Conservation (phyloP, 2,113 vertebrate species). For the Rhea americana region DNA sequence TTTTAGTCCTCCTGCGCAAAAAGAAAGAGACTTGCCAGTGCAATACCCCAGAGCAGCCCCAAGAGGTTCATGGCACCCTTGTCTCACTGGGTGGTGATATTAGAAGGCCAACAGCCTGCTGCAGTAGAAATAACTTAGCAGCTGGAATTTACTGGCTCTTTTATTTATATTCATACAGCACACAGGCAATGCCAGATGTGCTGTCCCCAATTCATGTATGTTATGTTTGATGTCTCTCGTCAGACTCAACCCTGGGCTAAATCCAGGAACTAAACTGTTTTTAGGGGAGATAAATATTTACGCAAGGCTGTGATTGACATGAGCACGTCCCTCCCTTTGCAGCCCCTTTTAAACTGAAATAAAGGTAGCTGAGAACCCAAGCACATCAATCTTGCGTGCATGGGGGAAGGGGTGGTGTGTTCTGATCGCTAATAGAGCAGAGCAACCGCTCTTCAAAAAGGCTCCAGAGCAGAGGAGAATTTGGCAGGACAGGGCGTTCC, state of each 20-base stretch:
- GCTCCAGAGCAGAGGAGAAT: neutral
- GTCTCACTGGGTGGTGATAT: neutral
- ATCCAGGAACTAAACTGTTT: neutral
- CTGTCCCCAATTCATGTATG: neutral
- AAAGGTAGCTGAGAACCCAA: neutral
- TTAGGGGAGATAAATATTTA: constrained; percentile 28
- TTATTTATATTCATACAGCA: neutral
- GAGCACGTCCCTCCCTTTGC: neutral
- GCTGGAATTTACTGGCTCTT: constrained; percentile 4
- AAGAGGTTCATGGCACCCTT: neutral
- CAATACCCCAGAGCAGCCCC: neutral
- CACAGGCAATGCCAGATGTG: constrained; percentile 40
- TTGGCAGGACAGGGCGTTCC: neutral
- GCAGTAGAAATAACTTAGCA: neutral
- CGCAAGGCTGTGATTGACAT: neutral
- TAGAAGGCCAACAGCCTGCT: neutral
- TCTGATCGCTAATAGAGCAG: neutral
- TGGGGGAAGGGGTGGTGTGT: fast-evolving
- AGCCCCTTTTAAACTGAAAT: neutral
- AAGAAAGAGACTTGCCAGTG: fast-evolving
- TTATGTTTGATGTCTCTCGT: neutral
- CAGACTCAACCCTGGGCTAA: constrained; percentile 3
- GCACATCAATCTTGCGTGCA: neutral
- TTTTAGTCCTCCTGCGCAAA: neutral
- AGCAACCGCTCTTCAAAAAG: neutral